phyloP scores from a whole-genome alignment of 1,140 invertebrate species.

The Cherax destructor region DNA sequence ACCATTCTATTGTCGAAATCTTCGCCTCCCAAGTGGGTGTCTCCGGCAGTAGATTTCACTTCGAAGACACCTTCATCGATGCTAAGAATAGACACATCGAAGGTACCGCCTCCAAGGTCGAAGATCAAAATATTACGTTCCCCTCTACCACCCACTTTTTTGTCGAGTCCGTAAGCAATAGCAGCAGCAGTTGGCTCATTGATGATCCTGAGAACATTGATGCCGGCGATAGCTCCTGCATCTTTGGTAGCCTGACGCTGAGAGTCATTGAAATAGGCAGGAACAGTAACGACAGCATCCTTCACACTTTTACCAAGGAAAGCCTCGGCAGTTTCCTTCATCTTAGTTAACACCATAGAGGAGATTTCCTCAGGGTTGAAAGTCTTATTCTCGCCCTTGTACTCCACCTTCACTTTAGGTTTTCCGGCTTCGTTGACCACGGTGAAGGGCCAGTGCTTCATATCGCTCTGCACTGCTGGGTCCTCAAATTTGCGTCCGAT shows the following conservation, averaged over 20 bases:
- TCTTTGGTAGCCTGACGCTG: slow-evolving; percentile 43
- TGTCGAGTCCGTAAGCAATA: slow-evolving; percentile 39
- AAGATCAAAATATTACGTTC: slow-evolving; percentile 38
- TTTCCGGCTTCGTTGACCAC: slow-evolving; percentile 37
- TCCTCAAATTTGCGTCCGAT: slow-evolving; percentile 45
- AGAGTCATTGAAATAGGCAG: slow-evolving; percentile 45
- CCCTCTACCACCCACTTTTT: slow-evolving; percentile 29
- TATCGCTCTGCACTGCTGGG: slow-evolving; percentile 38
- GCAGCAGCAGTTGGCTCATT: slow-evolving; percentile 43
- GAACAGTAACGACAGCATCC: slow-evolving; percentile 34
- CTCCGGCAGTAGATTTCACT: slow-evolving; percentile 38
- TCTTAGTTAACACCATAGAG: slow-evolving; percentile 42
- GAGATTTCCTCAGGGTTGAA: slow-evolving; percentile 43
- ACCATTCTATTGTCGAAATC: slow-evolving; percentile 49
- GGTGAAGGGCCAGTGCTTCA: slow-evolving; percentile 41
- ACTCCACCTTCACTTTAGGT: slow-evolving; percentile 41
- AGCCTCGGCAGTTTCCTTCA: slow-evolving; percentile 42
- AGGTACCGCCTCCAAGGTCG: slow-evolving; percentile 31
- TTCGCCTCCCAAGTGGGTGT: slow-evolving; percentile 36
- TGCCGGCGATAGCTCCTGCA: slow-evolving; percentile 29
- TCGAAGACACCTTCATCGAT: slow-evolving; percentile 47
- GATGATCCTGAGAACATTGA: slow-evolving; percentile 46
- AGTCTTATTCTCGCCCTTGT: slow-evolving; percentile 37
- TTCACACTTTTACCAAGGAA: slow-evolving; percentile 29
- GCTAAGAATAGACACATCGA: slow-evolving; percentile 41